A percentile compares a stretch with the other conserved stretches of the same genome.
phyloP scores from a whole-genome alignment of 2,113 vertebrate genomes.

The Archilochus colubris region DNA sequence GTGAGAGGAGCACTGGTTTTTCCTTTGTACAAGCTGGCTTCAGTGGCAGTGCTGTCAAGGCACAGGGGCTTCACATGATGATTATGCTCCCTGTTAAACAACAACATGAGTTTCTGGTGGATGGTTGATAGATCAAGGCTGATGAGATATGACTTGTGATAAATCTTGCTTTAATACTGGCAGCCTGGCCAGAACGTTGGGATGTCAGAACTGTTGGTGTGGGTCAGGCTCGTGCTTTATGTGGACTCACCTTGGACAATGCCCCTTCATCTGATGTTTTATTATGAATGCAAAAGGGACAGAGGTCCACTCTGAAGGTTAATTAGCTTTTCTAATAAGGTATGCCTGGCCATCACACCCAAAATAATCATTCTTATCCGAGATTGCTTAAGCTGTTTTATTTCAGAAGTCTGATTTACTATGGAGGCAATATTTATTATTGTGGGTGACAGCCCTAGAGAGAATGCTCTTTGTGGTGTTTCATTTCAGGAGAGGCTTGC shows the following conservation, averaged over 20 bases:
- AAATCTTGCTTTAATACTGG: not conserved
- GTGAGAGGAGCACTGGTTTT: not conserved
- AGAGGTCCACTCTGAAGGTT: not conserved
- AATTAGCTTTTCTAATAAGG: not conserved
- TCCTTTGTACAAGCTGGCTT: not conserved
- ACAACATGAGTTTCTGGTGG: not conserved
- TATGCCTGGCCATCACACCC: not conserved
- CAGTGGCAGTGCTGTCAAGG: not conserved
- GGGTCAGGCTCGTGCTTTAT: not conserved
- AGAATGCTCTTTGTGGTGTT: not conserved
- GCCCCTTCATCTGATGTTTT: not conserved
- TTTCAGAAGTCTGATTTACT: not conserved
- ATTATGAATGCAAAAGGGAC: not conserved
- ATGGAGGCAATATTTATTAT: not conserved
- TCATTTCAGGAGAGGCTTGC: constrained; percentile 84
- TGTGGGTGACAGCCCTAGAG: not conserved
- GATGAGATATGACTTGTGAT: not conserved
- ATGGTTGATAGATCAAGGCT: not conserved
- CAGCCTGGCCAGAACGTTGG: not conserved
- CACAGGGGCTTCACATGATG: not conserved
- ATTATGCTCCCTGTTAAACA: not conserved
- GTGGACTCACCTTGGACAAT: not conserved
- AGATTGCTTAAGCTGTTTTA: not conserved
- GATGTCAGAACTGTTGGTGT: not conserved
- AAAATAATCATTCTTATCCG: not conserved